Percentiles rank a stretch among this genome's conserved stretches.
Conservation (phyloP, 2,797 vertebrate genomes). For the Lates japonicus region DNA sequence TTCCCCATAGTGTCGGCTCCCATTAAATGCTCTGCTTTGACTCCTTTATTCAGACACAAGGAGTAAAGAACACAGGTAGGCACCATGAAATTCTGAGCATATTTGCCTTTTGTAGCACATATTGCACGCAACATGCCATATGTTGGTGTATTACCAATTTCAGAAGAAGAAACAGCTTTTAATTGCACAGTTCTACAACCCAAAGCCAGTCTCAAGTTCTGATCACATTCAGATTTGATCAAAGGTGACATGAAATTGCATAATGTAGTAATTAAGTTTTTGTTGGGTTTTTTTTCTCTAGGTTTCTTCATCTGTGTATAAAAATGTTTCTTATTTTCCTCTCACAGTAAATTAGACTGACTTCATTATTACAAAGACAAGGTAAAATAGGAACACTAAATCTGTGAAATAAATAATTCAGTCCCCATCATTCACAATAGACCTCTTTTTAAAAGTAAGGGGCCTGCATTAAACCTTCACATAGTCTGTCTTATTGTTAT, state of each 20-base stretch:
- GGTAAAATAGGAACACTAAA: slow-evolving; percentile 24
- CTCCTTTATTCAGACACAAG: slow-evolving; percentile 75
- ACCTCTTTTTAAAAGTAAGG: slow-evolving; percentile 39
- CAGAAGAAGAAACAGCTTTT: neutral
- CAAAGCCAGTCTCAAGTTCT: neutral
- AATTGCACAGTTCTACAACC: slow-evolving; percentile 1
- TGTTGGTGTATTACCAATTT: slow-evolving; percentile 10
- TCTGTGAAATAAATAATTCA: slow-evolving; percentile 35
- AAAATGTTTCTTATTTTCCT: slow-evolving; percentile 14
- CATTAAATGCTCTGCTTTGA: slow-evolving; percentile 82
- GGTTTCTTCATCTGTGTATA: neutral
- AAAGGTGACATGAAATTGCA: slow-evolving; percentile 8
- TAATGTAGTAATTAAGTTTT: neutral
- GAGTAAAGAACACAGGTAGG: slow-evolving; percentile 63
- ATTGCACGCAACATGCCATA: slow-evolving; percentile 21
- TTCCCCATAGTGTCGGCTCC: slow-evolving; percentile 85
- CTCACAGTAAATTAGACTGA: slow-evolving; percentile 17
- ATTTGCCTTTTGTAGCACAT: slow-evolving; percentile 13
- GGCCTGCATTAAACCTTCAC: slow-evolving; percentile 46
- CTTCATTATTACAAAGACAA: slow-evolving; percentile 36
- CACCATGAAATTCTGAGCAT: slow-evolving; percentile 8
- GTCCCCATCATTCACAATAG: slow-evolving; percentile 1
- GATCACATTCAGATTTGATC: slow-evolving; percentile 13
- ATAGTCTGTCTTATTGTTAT: slow-evolving; percentile 44
- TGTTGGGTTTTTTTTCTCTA: too few species aligned